Percentiles rank a stretch among this genome's conserved stretches.
Evolutionary conservation across 2,797 vertebrate genomes (phyloP).

Genomic region (Galaxias olidus): DNA sequence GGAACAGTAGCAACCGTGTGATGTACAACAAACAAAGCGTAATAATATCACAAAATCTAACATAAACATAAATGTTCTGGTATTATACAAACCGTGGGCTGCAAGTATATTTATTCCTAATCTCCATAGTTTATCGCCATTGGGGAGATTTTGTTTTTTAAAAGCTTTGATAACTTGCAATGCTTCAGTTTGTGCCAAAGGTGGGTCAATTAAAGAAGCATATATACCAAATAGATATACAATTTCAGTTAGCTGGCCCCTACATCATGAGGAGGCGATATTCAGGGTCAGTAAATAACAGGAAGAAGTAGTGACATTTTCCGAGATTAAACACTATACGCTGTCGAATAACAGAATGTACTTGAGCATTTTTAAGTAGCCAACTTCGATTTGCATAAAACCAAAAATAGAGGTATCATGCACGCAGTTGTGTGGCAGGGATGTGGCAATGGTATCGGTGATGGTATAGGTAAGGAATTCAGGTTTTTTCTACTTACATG

Average conservation of each 20-base stretch:
- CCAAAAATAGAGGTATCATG: slow-evolving; percentile 52
- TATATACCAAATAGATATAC: too few relatives aligned
- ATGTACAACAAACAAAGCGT: slow-evolving; percentile 25
- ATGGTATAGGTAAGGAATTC: slow-evolving; percentile 8
- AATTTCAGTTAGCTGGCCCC: too few relatives aligned
- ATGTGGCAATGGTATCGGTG: too few relatives aligned
- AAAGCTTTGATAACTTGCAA: slow-evolving; percentile 62
- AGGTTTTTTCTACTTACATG: slow-evolving; percentile 82
- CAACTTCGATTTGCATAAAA: slow-evolving; percentile 66
- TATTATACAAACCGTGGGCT: slow-evolving; percentile 66
- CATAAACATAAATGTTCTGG: slow-evolving; percentile 38
- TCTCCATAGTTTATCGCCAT: neutral
- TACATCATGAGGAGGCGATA: too few relatives aligned
- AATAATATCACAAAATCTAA: slow-evolving; percentile 25
- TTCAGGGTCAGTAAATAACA: too few relatives aligned
- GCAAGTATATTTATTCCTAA: slow-evolving; percentile 56
- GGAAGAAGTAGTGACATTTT: too few relatives aligned
- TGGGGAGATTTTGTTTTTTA: slow-evolving; percentile 23
- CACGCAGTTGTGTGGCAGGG: slow-evolving; percentile 14
- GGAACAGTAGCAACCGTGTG: slow-evolving; percentile 1
- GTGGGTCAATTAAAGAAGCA: too few relatives aligned
- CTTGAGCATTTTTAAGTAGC: slow-evolving; percentile 42
- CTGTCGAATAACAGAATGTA: slow-evolving; percentile 44
- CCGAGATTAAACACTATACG: slow-evolving; percentile 28
- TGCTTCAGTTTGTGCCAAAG: slow-evolving; percentile 53